Percentiles rank a stretch among this genome's conserved stretches.
Conservation (phyloP, 2,113 vertebrate species). For the Orthonyx spaldingii region DNA sequence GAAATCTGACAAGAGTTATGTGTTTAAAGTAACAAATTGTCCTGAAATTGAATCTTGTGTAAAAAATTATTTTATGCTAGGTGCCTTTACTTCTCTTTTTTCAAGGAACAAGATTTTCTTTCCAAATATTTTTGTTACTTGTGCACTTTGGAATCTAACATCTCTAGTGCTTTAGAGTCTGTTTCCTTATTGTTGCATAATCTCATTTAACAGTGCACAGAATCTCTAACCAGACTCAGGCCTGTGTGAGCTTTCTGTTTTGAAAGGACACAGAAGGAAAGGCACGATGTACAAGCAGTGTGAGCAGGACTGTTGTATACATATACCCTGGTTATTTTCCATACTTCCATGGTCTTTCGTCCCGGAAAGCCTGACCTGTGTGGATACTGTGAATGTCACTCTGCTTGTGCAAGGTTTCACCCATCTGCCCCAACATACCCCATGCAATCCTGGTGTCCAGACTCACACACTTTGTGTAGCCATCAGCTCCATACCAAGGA, state of each 20-base stretch:
- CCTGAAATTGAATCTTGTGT: background rate
- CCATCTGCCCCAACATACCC: too few relatives aligned
- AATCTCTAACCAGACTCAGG: background rate
- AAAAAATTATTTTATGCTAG: background rate
- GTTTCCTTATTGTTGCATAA: background rate
- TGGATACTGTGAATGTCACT: background rate
- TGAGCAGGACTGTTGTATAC: background rate
- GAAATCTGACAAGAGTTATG: background rate
- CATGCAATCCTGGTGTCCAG: background rate
- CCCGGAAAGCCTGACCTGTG: background rate
- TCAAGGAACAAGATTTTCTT: background rate
- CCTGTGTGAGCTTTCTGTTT: background rate
- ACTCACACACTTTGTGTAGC: background rate
- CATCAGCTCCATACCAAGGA: accelerated
- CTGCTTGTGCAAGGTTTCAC: background rate
- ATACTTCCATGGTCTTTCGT: background rate
- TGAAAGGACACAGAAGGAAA: background rate
- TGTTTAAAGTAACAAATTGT: background rate
- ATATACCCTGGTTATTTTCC: accelerated
- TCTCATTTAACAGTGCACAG: background rate
- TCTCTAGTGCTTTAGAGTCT: background rate
- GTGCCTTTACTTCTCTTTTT: background rate
- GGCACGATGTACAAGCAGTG: background rate
- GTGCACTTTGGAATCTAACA: background rate
- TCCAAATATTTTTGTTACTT: background rate